A percentile compares a stretch with the other conserved stretches of the same genome.
These are phyloP conservation scores for Sebastolobus alascanus DNA, from an alignment of 2,797 vertebrate genomes.

Conservation along the genomic window DNA sequence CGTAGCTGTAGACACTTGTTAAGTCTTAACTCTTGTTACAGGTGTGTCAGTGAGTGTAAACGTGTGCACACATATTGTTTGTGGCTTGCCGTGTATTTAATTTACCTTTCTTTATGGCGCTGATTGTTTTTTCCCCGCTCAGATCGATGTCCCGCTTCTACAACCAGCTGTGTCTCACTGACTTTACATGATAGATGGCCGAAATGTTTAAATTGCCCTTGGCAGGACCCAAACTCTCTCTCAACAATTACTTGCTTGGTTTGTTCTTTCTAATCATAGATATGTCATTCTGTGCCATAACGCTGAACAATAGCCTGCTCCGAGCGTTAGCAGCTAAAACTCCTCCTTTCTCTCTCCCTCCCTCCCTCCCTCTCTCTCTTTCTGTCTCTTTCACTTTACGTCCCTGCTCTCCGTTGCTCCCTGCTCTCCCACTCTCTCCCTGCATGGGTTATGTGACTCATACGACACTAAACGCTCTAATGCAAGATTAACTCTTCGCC, in stretches of 20 bases:
- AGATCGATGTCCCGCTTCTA: constrained; percentile 57
- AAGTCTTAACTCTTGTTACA: neutral
- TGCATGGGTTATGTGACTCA: constrained; percentile 53
- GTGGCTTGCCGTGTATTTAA: neutral
- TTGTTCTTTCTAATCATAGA: constrained; percentile 74
- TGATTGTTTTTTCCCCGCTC: constrained; percentile 15
- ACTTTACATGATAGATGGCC: constrained; percentile 60
- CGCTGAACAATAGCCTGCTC: constrained; percentile 67
- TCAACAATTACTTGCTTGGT: constrained; percentile 68
- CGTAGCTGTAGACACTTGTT: neutral
- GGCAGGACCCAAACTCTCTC: constrained; percentile 65
- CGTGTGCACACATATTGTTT: neutral
- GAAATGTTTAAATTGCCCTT: constrained; percentile 58
- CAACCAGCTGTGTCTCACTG: constrained; percentile 44
- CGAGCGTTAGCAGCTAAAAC: constrained; percentile 43
- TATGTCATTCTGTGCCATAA: constrained; percentile 68
- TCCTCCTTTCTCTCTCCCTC: constrained; percentile 4
- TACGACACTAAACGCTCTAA: constrained; percentile 36
- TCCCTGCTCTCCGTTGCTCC: constrained; percentile 50
- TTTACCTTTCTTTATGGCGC: constrained; percentile 9
- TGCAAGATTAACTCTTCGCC: constrained; percentile 22
- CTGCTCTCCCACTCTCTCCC: constrained; percentile 45
- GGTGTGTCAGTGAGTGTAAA: neutral
- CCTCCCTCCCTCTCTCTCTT: constrained; percentile 2
- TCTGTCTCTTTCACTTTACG: constrained; percentile 65